Percentiles rank a stretch among this genome's conserved stretches.
phyloP scores from a whole-genome alignment of 2,797 vertebrate species.

The Capromys pilorides region DNA sequence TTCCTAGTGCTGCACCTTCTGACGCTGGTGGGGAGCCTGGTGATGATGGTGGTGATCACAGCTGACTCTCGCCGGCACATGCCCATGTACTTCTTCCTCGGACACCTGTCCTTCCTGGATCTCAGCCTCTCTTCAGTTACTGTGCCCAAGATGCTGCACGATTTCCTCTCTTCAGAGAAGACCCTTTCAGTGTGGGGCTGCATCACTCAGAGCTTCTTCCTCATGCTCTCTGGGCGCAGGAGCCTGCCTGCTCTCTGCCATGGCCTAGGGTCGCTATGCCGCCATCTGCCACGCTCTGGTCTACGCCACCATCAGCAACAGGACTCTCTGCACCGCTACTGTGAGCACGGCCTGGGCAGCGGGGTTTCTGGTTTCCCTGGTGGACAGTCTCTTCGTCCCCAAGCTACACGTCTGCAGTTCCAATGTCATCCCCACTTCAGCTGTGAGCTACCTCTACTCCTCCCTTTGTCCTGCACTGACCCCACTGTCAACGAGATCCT shows the following conservation, averaged over 20 bases:
- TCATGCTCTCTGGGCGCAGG: slow-evolving; percentile 36
- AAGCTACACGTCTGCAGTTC: slow-evolving; percentile 51
- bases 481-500: background rate
- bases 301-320: slow-evolving; percentile 55
- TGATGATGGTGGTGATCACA: background rate
- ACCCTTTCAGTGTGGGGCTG: slow-evolving; percentile 45
- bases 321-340: background rate
- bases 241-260: slow-evolving; percentile 51
- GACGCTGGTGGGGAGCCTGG: background rate
- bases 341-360: slow-evolving; percentile 1
- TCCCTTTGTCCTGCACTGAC: slow-evolving; percentile 53
- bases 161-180: slow-evolving; percentile 48
- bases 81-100: slow-evolving; percentile 61
- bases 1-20: slow-evolving; percentile 12
- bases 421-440: slow-evolving; percentile 56
- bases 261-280: slow-evolving; percentile 59
- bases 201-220: slow-evolving; percentile 45
- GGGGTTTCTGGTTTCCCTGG: slow-evolving; percentile 39
- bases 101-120: slow-evolving; percentile 60
- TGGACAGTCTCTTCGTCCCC: slow-evolving; percentile 48
- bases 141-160: slow-evolving; percentile 54
- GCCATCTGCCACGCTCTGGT: slow-evolving; percentile 59
- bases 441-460: slow-evolving; percentile 59
- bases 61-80: slow-evolving; percentile 33
- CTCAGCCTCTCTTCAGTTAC: slow-evolving; percentile 58